Conservation (phyloP, 2,888 invertebrate species). For the Branchipolynoe longqiensis region DNA sequence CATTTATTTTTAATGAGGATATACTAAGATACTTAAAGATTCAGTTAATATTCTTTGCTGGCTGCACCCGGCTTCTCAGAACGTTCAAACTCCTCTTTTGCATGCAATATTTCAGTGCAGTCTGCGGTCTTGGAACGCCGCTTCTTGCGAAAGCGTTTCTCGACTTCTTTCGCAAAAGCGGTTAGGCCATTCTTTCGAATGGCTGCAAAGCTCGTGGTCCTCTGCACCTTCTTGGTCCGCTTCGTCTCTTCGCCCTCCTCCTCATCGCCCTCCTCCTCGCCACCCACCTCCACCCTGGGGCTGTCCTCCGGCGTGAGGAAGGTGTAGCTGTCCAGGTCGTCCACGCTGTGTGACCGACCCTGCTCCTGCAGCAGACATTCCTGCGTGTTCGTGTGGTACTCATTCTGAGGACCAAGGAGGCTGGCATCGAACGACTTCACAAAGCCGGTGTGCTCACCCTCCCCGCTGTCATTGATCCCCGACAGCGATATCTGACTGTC, state of each 20-base stretch:
- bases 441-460: slow-evolving; percentile 24
- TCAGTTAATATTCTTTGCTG: slow-evolving; percentile 8
- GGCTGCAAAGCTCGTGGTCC: slow-evolving; percentile 56
- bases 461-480: background rate
- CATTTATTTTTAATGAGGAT: background rate
- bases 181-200: slow-evolving; percentile 56
- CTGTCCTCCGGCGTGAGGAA: slow-evolving; percentile 1
- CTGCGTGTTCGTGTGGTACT: background rate
- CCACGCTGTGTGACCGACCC: slow-evolving; percentile 46
- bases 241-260: slow-evolving; percentile 1
- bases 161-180: slow-evolving; percentile 58
- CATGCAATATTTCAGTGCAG: slow-evolving; percentile 35
- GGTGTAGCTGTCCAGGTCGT: slow-evolving; percentile 30
- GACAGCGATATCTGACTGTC: slow-evolving; percentile 28
- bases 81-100: slow-evolving; percentile 40
- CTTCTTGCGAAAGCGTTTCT: slow-evolving; percentile 57
- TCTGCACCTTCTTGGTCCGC: slow-evolving; percentile 52
- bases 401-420: slow-evolving; percentile 23
- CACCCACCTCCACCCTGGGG: background rate
- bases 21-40: background rate
- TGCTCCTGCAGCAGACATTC: slow-evolving; percentile 22
- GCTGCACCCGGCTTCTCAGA: background rate
- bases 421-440: slow-evolving; percentile 49
- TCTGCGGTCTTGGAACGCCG: slow-evolving; percentile 56
- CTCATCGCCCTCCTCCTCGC: too few relatives aligned